Evolutionary conservation across 2,888 invertebrate species (phyloP), one percentile per base, ranked within the genome.

Genomic region (Hylaea fasciaria): DNA sequence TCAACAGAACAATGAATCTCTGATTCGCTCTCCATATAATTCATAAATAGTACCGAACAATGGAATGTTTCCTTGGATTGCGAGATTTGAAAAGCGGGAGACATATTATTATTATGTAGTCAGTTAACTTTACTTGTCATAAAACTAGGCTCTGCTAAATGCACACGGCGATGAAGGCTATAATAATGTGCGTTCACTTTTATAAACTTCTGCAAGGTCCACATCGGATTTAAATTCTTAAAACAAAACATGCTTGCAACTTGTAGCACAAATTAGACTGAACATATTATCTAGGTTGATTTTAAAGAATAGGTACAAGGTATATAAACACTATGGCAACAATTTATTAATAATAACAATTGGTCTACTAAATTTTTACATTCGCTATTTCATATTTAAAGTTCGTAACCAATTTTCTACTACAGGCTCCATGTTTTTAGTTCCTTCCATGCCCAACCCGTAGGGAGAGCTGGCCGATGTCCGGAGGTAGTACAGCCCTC

Each of bases 401-500:
- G 70, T 79, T 71, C 70, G 59, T 41, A 86, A 68, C 85, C 83
- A 84, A 62, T 71, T 78, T 59, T 84, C 76, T 32, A 69, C 66
- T 35, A 71, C 62, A 17, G 65, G 64, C 52, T 74, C 65, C 29
- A 74, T 63, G 65, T 70, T 76, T 77, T 78, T 85, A 8, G 84
- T 82, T 41, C 93, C 93, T 13, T 83, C 80, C 82, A 91, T 85
- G 37, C 91, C 91, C 14, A 92, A 82, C 16, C 87, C 91, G 54
- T 80, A 92, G 9, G 92, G 92, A 28, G 86, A 65, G 51, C 69
- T 79, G 2, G 81, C 72, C 17, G 83, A 72, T 29, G 93, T 93
- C 28, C 90, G 81, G 66, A 93, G 78, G 74, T 88, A 93, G 75
- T 85, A 93, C 41, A 82, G 78, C n/a, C 93, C 93, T 4, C 87